Conservation (phyloP, 2,797 vertebrate genomes). For the Danio albolineatus region DNA sequence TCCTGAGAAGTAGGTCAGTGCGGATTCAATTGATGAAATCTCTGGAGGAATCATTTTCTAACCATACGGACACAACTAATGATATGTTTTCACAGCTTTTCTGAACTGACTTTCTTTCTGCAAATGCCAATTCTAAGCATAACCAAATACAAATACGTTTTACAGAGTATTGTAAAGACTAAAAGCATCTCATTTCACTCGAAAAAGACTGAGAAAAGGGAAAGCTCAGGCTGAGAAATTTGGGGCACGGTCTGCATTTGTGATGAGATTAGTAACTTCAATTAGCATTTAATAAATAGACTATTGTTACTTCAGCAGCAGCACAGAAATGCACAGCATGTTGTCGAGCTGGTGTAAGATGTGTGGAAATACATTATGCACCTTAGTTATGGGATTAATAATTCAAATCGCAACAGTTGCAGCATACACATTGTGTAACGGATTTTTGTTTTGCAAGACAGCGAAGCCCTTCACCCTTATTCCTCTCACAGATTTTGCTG, state of each 20-base stretch:
- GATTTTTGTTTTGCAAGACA: neutral
- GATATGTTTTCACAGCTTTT: neutral
- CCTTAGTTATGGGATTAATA: constrained; percentile 2
- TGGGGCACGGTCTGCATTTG: constrained; percentile 40
- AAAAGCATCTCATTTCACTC: constrained; percentile 6
- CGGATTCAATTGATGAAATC: constrained; percentile 7
- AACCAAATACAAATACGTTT: neutral
- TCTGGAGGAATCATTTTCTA: constrained; percentile 18
- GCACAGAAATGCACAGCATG: constrained; percentile 7
- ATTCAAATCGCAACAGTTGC: neutral
- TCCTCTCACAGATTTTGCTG: too few relatives aligned
- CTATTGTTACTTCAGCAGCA: constrained; percentile 37
- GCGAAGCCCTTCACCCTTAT: neutral
- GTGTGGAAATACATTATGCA: constrained; percentile 18
- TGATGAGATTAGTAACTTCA: constrained; percentile 51
- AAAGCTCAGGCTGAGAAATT: constrained; percentile 34
- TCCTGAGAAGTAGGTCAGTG: constrained; percentile 26
- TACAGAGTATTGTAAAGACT: neutral
- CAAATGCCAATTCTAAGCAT: neutral
- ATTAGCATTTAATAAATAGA: constrained; percentile 51
- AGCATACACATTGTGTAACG: neutral
- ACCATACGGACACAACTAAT: constrained; percentile 1
- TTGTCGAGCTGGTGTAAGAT: neutral
- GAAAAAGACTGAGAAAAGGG: constrained; percentile 2
- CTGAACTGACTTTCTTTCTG: neutral